A percentile compares a stretch with the other conserved stretches of the same genome.
phyloP scores from a whole-genome alignment of 2,888 invertebrate species.

The Frankliniella intonsa region DNA sequence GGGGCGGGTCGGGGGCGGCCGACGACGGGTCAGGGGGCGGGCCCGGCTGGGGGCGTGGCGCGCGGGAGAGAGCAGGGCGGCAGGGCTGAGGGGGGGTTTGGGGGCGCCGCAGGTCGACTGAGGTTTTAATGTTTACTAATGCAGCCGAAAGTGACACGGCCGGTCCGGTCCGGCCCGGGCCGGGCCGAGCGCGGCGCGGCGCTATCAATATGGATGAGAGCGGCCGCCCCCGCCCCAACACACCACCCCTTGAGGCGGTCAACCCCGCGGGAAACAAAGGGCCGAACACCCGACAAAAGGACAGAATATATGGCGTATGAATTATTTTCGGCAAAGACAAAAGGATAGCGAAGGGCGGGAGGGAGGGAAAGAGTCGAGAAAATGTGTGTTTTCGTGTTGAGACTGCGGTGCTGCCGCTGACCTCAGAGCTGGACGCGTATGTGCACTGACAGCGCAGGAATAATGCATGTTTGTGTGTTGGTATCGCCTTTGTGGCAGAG shows the following conservation, averaged over 20 bases:
- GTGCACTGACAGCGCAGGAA: neutral
- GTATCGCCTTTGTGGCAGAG: slow-evolving; percentile 3
- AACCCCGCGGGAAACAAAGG: neutral
- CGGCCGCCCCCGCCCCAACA: neutral
- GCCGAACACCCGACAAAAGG: slow-evolving; percentile 8
- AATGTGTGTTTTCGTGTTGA: slow-evolving; percentile 7
- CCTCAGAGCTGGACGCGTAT: neutral
- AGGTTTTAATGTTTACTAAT: slow-evolving; percentile 27
- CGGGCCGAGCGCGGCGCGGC: neutral
- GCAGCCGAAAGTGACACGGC: slow-evolving; percentile 21
- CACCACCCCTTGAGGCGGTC: slow-evolving; percentile 4
- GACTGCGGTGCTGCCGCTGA: neutral
- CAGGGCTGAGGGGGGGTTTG: neutral
- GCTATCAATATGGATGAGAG: slow-evolving; percentile 13
- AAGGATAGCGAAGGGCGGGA: neutral
- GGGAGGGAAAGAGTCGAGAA: slow-evolving; percentile 10
- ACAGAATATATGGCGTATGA: slow-evolving; percentile 13
- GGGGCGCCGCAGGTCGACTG: neutral
- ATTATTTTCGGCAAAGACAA: slow-evolving; percentile 18
- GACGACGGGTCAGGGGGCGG: neutral
- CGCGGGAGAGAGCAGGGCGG: neutral
- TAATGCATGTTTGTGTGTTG: slow-evolving; percentile 23
- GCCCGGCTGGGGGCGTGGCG: slow-evolving; percentile 8
- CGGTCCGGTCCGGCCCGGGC: neutral
- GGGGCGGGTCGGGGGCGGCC: neutral